Percentiles rank a stretch among this genome's conserved stretches.
Evolutionary conservation across 2,888 invertebrate genomes (phyloP).

Genomic region (Electrophaes corylata): DNA sequence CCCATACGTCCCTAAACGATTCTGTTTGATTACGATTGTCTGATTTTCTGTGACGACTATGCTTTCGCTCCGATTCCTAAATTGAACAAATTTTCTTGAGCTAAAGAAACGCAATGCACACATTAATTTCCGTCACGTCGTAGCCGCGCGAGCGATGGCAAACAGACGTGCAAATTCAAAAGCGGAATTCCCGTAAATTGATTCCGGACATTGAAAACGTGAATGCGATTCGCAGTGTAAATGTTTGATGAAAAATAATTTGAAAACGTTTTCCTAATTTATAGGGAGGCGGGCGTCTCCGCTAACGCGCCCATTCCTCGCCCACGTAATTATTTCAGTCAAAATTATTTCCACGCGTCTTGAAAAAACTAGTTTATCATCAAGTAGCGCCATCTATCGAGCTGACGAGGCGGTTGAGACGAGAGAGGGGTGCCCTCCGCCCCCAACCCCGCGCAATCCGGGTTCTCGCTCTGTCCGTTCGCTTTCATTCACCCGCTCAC

Average conservation of each 20-base stretch:
- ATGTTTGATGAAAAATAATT: constrained; percentile 74
- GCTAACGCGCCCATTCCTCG: constrained; percentile 42
- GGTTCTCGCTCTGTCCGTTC: constrained; percentile 38
- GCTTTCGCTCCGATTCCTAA: constrained; percentile 48
- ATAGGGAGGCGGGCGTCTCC: constrained; percentile 53
- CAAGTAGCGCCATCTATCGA: constrained; percentile 69
- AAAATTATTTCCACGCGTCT: constrained; percentile 40
- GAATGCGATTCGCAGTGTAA: constrained; percentile 68
- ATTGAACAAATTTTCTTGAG: constrained; percentile 51
- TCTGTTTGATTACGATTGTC: background rate
- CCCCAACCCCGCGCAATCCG: constrained; percentile 46
- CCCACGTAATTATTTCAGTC: constrained; percentile 48
- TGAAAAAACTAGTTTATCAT: constrained; percentile 35
- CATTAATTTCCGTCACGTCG: constrained; percentile 77
- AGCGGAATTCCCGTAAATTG: constrained; percentile 72
- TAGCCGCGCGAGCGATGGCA: constrained; percentile 53
- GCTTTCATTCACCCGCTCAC: constrained; percentile 53
- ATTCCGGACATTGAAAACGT: constrained; percentile 70
- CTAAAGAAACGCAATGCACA: constrained; percentile 69
- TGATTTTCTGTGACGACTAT: constrained; percentile 58
- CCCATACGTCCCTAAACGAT: no score
- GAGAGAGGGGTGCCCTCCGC: constrained; percentile 32
- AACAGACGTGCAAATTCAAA: constrained; percentile 52
- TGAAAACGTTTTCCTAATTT: constrained; percentile 76
- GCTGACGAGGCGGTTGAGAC: constrained; percentile 5